phyloP scores from a whole-genome alignment of 2,113 vertebrate species.

The Neodontobutis hainanensis region DNA sequence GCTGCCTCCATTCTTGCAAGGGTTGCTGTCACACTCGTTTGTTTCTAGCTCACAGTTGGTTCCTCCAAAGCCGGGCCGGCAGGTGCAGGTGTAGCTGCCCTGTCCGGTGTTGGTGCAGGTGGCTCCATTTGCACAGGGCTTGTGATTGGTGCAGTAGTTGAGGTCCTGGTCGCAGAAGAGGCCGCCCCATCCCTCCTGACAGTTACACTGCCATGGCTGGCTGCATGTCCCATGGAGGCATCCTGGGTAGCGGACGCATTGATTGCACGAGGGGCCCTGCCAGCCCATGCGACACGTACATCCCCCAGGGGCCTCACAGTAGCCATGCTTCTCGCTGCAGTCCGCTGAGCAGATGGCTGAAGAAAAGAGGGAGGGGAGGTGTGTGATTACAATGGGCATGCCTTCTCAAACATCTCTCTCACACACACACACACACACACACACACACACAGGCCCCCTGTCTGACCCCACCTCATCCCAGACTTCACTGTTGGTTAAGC shows the following conservation, averaged over 20 bases:
- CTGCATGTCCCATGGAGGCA: slow-evolving; percentile 85
- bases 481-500: slow-evolving; percentile 79
- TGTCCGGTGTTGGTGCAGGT: slow-evolving; percentile 81
- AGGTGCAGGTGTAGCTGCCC: slow-evolving; percentile 85
- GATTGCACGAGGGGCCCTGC: slow-evolving; percentile 85
- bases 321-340: slow-evolving; percentile 86
- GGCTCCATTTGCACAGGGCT: slow-evolving; percentile 82
- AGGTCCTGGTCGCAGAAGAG: slow-evolving; percentile 88
- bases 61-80: slow-evolving; percentile 78
- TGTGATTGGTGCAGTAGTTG: slow-evolving; percentile 88
- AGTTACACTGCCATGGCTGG: slow-evolving; percentile 86
- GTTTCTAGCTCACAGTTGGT: slow-evolving; percentile 83
- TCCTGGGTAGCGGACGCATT: slow-evolving; percentile 85
- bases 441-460: slow-evolving; percentile 38
- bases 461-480: slow-evolving; percentile 61
- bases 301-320: slow-evolving; percentile 86
- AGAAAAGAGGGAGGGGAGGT: slow-evolving; percentile 39
- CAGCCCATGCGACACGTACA: slow-evolving; percentile 89
- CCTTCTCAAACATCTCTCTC: slow-evolving; percentile 44
- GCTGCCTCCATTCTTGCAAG: slow-evolving; percentile 91
- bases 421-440: slow-evolving; percentile 20
- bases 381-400: slow-evolving; percentile 69
- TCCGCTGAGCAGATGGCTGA: slow-evolving; percentile 83
- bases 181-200: slow-evolving; percentile 87
- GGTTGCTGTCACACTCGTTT: slow-evolving; percentile 89